Conservation (phyloP, 2,797 vertebrate species). For the Neostethus bicornis region DNA sequence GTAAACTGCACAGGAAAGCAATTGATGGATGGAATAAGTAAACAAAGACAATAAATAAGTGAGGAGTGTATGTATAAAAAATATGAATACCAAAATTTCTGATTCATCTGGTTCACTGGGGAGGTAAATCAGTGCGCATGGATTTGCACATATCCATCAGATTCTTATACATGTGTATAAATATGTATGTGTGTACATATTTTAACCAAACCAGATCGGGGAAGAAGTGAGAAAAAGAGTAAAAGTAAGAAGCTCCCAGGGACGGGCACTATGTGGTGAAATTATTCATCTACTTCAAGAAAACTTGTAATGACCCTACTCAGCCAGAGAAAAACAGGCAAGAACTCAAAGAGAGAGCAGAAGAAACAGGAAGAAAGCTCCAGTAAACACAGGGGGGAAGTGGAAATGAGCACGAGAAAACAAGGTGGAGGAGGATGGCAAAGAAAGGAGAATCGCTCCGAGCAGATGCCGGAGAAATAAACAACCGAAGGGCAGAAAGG, state of each 20-base stretch:
- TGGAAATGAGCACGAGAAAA: constrained; percentile 45
- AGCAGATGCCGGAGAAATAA: constrained; percentile 26
- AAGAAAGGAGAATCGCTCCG: constrained; percentile 19
- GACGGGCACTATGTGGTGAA: constrained; percentile 4
- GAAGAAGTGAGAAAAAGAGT: constrained; percentile 37
- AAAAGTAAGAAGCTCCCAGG: constrained; percentile 13
- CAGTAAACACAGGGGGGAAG: constrained; percentile 37
- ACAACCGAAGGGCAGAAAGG: constrained; percentile 22
- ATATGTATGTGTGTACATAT: no score
- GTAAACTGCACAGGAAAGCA: neutral
- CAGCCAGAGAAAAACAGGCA: constrained; percentile 30
- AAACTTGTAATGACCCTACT: constrained; percentile 46
- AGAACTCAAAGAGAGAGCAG: constrained; percentile 13
- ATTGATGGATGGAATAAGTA: neutral
- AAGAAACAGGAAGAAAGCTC: constrained; percentile 42
- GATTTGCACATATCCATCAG: neutral
- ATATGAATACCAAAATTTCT: neutral
- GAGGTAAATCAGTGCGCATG: neutral
- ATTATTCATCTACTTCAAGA: constrained; percentile 25
- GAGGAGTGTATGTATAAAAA: neutral
- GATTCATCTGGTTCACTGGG: neutral
- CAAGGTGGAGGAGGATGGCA: constrained; percentile 9
- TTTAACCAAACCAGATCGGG: constrained; percentile 35
- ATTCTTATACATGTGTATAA: neutral
- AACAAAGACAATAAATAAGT: no score